Evolutionary conservation across 1,140 invertebrate species (phyloP).

Genomic region (Cydia splendana): DNA sequence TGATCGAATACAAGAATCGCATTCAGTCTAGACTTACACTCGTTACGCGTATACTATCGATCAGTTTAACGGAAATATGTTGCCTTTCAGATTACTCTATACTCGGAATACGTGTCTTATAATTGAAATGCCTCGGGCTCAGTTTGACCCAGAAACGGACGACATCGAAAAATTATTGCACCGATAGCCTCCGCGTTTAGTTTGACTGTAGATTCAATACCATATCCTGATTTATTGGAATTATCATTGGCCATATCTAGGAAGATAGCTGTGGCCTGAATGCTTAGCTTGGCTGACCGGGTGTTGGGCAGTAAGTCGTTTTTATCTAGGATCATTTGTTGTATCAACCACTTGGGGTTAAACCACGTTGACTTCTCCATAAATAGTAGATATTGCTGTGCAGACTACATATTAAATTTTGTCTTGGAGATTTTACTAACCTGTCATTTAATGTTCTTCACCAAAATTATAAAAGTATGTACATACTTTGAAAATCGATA

Average conservation of each 20-base stretch:
- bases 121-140: slow-evolving; percentile 52
- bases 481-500: too few species aligned
- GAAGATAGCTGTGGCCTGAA: slow-evolving; percentile 22
- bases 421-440: too few species aligned
- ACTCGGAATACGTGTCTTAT: slow-evolving; percentile 39
- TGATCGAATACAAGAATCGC: not conserved
- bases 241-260: slow-evolving; percentile 29
- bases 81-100: slow-evolving; percentile 13
- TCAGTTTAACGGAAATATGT: slow-evolving; percentile 29
- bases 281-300: slow-evolving; percentile 10
- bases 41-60: not conserved
- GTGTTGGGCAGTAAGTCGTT: slow-evolving; percentile 17
- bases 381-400: not conserved
- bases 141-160: slow-evolving; percentile 45
- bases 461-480: too few species aligned
- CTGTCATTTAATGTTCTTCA: too few species aligned
- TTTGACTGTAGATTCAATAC: slow-evolving; percentile 26
- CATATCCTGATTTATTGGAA: slow-evolving; percentile 30
- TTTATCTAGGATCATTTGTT: not conserved
- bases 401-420: too few species aligned
- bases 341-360: slow-evolving; percentile 45
- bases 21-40: not conserved
- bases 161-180: slow-evolving; percentile 31
- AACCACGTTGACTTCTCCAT: slow-evolving; percentile 42
- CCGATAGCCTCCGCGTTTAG: slow-evolving; percentile 16